Conservation (phyloP, 2,888 invertebrate genomes). For the Idaea aversata region DNA sequence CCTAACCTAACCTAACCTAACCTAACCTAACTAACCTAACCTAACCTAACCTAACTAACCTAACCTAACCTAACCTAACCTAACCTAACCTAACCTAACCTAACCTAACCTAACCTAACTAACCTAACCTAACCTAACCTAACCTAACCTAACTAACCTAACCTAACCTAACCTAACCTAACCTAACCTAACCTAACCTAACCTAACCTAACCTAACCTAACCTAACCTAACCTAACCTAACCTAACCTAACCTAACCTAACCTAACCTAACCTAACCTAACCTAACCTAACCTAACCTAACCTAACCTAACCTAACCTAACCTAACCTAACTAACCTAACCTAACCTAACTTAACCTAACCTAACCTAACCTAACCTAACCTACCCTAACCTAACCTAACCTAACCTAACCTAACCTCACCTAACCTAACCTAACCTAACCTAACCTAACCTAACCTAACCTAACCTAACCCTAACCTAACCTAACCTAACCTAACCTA, state of each 20-base stretch:
- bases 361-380: no score
- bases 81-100: conserved; percentile 17
- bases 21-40: conserved; percentile 16
- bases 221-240: conserved; percentile 15
- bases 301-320: conserved; percentile 15
- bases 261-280: conserved; percentile 15
- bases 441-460: conserved; percentile 17
- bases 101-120: conserved; percentile 16
- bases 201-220: conserved; percentile 15
- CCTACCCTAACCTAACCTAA: no score
- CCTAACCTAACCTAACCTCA: conserved; percentile 15
- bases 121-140: no score
- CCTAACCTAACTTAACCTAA: no score
- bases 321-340: conserved; percentile 15
- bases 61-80: conserved; percentile 17
- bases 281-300: conserved; percentile 15
- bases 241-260: conserved; percentile 15
- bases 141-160: conserved; percentile 15
- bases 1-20: conserved; percentile 10
- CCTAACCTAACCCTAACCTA: no score
- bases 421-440: conserved; percentile 15
- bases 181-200: conserved; percentile 20
- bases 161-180: conserved; percentile 18
- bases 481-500: conserved; percentile 27
- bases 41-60: no score